Conservation (phyloP, 2,888 invertebrate species). For the Netelia melanura region DNA sequence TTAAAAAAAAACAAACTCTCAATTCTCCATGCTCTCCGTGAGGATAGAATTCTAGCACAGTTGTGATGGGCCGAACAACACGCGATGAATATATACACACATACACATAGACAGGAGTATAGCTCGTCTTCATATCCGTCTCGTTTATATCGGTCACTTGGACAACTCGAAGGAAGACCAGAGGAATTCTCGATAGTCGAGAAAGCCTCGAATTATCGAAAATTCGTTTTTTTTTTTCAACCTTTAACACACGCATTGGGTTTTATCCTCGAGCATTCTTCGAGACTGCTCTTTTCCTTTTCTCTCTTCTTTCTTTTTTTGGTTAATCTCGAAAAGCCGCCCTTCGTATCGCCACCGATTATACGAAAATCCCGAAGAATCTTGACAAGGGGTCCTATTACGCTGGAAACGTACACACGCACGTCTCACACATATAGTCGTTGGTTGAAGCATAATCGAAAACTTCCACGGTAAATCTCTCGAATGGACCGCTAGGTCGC, state of each 20-base stretch:
- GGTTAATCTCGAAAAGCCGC: constrained; percentile 6
- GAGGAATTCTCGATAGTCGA: constrained; percentile 21
- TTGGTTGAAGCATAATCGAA: constrained; percentile 17
- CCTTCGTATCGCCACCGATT: constrained; percentile 12
- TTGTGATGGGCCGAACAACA: constrained; percentile 48
- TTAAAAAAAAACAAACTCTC: constrained; percentile 2
- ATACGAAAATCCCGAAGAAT: neutral
- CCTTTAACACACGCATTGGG: too few relatives aligned
- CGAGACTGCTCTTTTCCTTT: neutral
- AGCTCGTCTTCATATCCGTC: constrained; percentile 5
- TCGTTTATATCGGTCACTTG: neutral
- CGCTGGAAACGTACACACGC: neutral
- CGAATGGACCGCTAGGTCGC: constrained; percentile 67
- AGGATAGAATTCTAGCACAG: constrained; percentile 9
- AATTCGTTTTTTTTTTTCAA: neutral
- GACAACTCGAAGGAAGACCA: neutral
- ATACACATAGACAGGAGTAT: neutral
- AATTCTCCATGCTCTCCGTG: constrained; percentile 33
- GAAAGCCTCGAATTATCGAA: constrained; percentile 1
- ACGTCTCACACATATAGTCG: too few relatives aligned
- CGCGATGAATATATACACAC: constrained; percentile 23
- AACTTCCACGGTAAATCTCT: constrained; percentile 22
- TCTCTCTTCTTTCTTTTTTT: too few relatives aligned
- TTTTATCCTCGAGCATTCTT: neutral
- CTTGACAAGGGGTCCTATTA: neutral